A percentile compares a stretch with the other conserved stretches of the same genome.
These are phyloP conservation scores for Ectemnius cavifrons DNA, from an alignment of 2,888 invertebrate species.

Conservation along the genomic window DNA sequence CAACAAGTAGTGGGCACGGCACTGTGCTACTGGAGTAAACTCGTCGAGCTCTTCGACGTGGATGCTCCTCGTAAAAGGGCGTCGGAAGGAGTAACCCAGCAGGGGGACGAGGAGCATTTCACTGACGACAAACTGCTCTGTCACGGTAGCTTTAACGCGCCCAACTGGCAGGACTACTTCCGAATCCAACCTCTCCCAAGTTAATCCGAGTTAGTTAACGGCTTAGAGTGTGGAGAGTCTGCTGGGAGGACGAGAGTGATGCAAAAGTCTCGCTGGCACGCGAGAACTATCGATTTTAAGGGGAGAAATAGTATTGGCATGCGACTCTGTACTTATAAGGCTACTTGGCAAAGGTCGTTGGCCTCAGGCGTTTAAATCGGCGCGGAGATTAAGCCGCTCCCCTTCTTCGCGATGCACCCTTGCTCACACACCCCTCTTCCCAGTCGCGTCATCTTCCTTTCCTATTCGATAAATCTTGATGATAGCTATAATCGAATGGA, in stretches of 20 bases:
- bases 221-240: conserved; percentile 34
- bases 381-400: too few relatives aligned
- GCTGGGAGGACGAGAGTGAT: conserved; percentile 19
- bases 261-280: conserved; percentile 46
- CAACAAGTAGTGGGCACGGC: conserved; percentile 40
- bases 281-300: conserved; percentile 52
- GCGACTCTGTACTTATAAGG: conserved; percentile 15
- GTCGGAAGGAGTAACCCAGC: neutral
- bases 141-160: conserved; percentile 45
- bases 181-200: conserved; percentile 57
- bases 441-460: too few relatives aligned
- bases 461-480: too few relatives aligned
- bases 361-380: too few relatives aligned
- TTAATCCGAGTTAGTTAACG: conserved; percentile 52
- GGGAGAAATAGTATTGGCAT: conserved; percentile 30
- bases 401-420: too few relatives aligned
- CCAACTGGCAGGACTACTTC: conserved; percentile 26
- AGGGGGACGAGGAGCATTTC: conserved; percentile 2
- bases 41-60: conserved; percentile 31
- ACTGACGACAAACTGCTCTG: conserved; percentile 21
- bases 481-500: too few relatives aligned
- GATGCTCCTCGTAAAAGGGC: conserved; percentile 31
- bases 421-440: too few relatives aligned
- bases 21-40: conserved; percentile 33
- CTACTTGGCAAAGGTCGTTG: too few relatives aligned